Evolutionary conservation across 2,113 vertebrate species (phyloP), one percentile per base, ranked within the genome.

Genomic region (Stictonetta naevosa): DNA sequence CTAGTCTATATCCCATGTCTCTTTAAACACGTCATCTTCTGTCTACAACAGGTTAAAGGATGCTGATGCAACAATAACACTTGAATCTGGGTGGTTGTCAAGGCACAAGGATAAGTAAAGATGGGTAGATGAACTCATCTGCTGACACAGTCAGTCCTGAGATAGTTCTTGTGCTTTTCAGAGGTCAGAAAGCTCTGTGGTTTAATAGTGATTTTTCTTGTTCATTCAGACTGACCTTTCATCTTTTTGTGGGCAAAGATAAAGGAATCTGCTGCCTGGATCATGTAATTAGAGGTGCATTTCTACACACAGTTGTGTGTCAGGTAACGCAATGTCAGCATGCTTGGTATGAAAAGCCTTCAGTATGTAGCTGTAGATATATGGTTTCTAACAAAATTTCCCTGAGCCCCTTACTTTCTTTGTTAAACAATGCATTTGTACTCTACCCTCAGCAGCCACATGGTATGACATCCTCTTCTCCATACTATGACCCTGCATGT

Each of bases 371-470:
- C 55, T 11, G 20, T 16, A 68, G 23, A 12, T 31, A 2, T 10
- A 50, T 17, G 4, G 28, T 40, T 74, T 78, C 60, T 68, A 44
- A 68, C 2, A 83, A 50, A 78, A 46, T 12, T 52, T 20, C 16
- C 44, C 18, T 1, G 0, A 73, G 26, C 13, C 26, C 72, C 29
- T 26, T 23, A 44, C 38, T 78, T 33, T 26, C 38, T 73, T 34
- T n/a, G 13, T 66, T 63, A 73, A 82, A 44, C 0, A 5, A 34
- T 11, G 44, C 28, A 4, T 31, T 56, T 62, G 22, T 62, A 50
- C 4, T 64, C 28, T n/a, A 23, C 5, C 6, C 16, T 8, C 22
- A 22, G 21, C 23, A 62, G 46, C 13, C 0, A 0, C 22, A 23
- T 26, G 16, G 42, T 56, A 14, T 5, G 13, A 38, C 13, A 23